A percentile compares a stretch with the other conserved stretches of the same genome.
Conservation (phyloP, 2,888 invertebrate genomes). For the Endotricha flammealis region DNA sequence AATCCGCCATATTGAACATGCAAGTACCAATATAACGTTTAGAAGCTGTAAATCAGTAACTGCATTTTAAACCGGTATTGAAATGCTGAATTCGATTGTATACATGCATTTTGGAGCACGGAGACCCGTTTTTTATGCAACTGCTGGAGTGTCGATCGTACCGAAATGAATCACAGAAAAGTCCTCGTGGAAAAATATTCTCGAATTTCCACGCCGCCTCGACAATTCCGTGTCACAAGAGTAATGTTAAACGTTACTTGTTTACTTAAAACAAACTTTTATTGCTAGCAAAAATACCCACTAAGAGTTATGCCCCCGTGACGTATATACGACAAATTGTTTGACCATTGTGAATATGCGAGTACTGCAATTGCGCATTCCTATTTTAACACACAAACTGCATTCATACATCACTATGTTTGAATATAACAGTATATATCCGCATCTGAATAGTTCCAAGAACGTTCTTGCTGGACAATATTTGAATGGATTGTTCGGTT, state of each 20-base stretch:
- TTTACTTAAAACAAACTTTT: constrained; percentile 27
- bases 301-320: constrained; percentile 47
- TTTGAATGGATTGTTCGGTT: too few species aligned
- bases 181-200: constrained; percentile 13
- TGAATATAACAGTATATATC: constrained; percentile 4
- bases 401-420: constrained; percentile 10
- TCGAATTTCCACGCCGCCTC: constrained; percentile 14
- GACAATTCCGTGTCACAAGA: constrained; percentile 15
- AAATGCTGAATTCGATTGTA: neutral
- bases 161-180: constrained; percentile 7
- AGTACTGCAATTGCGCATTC: constrained; percentile 38
- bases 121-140: too few species aligned
- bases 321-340: constrained; percentile 58
- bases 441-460: neutral
- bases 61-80: neutral
- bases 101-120: neutral
- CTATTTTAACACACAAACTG: constrained; percentile 24
- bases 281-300: constrained; percentile 50
- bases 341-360: constrained; percentile 52
- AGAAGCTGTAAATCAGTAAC: constrained; percentile 63
- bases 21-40: constrained; percentile 30
- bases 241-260: constrained; percentile 17
- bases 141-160: neutral
- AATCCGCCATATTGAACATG: constrained; percentile 40
- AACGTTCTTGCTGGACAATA: neutral